These are phyloP conservation scores for Ciconia stormi DNA, from an alignment of 2,113 vertebrate species.

Conservation along the genomic window DNA sequence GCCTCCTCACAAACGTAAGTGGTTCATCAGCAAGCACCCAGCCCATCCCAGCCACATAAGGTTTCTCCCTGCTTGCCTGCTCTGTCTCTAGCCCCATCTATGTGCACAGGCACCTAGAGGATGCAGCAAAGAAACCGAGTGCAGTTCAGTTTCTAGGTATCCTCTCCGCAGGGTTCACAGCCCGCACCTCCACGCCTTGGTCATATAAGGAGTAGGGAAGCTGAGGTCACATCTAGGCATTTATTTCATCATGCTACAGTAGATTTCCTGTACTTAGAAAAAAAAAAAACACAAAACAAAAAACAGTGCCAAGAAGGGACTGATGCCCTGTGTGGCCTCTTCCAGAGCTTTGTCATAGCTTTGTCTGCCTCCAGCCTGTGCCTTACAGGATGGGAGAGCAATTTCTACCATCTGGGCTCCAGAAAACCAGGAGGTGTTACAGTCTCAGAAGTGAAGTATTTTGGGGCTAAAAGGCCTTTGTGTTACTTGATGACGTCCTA, in stretches of 20 bases:
- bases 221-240: background rate
- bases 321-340: background rate
- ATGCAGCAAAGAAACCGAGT: fast-evolving
- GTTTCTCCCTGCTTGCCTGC: background rate
- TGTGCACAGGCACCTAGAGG: background rate
- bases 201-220: background rate
- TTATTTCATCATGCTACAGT: background rate
- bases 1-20: conserved; percentile 92
- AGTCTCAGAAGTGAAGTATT: background rate
- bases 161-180: background rate
- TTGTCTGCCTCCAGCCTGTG: background rate
- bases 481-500: background rate
- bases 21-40: background rate
- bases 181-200: background rate
- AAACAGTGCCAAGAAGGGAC: background rate
- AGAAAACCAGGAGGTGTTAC: background rate
- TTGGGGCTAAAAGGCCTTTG: background rate
- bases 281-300: background rate
- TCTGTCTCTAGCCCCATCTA: background rate
- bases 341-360: background rate
- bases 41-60: background rate
- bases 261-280: background rate
- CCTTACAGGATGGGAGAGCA: background rate
- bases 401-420: background rate
- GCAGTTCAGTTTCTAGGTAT: background rate